These are phyloP conservation scores for Tragelaphus buxtoni DNA, from an alignment of 2,113 vertebrate species.

Conservation along the genomic window DNA sequence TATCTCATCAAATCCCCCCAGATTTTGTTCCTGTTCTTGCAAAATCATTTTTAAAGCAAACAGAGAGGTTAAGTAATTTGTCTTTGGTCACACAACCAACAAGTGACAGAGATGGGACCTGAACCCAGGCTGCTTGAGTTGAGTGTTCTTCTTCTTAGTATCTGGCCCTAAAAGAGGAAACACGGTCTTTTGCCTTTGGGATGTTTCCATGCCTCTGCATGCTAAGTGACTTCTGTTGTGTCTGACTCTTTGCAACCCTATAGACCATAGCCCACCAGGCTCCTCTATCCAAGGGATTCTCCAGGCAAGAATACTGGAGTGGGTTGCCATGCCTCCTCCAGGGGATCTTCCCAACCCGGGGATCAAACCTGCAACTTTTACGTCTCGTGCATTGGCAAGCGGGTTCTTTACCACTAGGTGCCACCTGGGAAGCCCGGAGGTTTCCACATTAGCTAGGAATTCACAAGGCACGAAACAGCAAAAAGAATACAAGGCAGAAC, in stretches of 20 bases:
- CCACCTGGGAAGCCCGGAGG: not conserved
- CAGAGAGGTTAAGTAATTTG: not conserved
- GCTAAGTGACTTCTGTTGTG: not conserved
- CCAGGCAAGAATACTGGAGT: not conserved
- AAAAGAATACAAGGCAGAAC: not conserved
- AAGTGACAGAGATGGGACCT: conserved; percentile 9
- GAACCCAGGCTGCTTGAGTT: not conserved
- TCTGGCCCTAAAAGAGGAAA: not conserved
- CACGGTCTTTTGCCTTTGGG: not conserved
- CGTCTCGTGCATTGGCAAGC: not conserved
- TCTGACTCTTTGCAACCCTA: not conserved
- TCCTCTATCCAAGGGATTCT: not conserved
- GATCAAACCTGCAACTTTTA: not conserved
- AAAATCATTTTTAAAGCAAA: not conserved
- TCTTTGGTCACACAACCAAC: not conserved
- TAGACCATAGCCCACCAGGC: not conserved
- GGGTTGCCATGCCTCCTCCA: not conserved
- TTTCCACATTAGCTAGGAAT: not conserved
- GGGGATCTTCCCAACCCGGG: not conserved
- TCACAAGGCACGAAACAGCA: not conserved
- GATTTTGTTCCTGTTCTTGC: not conserved
- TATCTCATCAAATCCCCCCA: not conserved
- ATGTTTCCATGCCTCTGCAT: not conserved
- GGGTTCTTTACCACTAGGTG: not conserved
- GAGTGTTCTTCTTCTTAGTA: not conserved